These are phyloP conservation scores for Anoplophora glabripennis DNA, from an alignment of 1,140 invertebrate species.

Conservation along the genomic window DNA sequence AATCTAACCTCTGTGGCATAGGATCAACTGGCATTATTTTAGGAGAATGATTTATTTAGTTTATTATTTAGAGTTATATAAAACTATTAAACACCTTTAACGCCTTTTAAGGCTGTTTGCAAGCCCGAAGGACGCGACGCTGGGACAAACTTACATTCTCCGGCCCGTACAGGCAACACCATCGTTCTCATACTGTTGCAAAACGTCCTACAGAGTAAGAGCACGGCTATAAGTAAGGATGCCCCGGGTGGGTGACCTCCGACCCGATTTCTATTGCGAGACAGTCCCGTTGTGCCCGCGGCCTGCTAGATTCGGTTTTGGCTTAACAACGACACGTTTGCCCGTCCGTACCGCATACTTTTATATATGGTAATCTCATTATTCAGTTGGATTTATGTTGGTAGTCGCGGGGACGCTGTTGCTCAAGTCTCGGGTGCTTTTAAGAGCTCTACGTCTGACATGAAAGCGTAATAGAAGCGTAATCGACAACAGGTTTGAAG, in stretches of 20 bases:
- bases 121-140: not conserved
- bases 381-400: conserved; percentile 12
- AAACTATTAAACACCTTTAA: too few relatives aligned
- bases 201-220: conserved; percentile 10
- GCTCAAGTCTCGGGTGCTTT: conserved; percentile 1
- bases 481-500: too few relatives aligned
- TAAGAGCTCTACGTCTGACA: too few relatives aligned
- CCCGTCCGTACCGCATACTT: conserved; percentile 5
- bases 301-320: conserved; percentile 17
- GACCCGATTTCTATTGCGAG: conserved; percentile 36
- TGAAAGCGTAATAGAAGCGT: too few relatives aligned
- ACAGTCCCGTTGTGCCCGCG: conserved; percentile 30
- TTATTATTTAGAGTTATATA: too few relatives aligned
- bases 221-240: conserved; percentile 17
- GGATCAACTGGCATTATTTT: too few relatives aligned
- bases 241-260: conserved; percentile 33
- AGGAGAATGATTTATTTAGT: too few relatives aligned
- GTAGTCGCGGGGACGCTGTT: not conserved
- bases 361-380: not conserved
- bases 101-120: not conserved
- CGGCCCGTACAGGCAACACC: not conserved
- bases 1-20: too few relatives aligned
- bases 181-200: conserved; percentile 25
- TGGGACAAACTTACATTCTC: conserved; percentile 7
- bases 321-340: conserved; percentile 7